A percentile compares a stretch with the other conserved stretches of the same genome.
Conservation (phyloP, 2,888 invertebrate species). For the Netelia melanura region DNA sequence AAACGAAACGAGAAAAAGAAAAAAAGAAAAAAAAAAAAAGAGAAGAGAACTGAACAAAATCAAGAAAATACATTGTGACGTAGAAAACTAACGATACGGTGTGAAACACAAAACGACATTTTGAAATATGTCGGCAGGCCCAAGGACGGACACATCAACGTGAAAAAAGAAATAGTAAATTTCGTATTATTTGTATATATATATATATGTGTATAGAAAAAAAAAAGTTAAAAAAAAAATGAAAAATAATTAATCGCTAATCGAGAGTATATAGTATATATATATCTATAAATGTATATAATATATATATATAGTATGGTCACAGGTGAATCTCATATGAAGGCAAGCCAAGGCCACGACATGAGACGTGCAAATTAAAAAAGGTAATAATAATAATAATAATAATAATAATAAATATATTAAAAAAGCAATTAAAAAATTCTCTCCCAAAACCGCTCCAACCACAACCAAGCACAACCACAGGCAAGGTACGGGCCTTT, state of each 20-base stretch:
- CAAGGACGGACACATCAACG: constrained; percentile 78
- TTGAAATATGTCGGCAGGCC: constrained; percentile 70
- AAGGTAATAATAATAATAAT: constrained; percentile 80
- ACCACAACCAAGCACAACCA: constrained; percentile 85
- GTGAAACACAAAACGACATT: constrained; percentile 31
- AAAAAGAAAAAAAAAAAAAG: constrained; percentile 56
- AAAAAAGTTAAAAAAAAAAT: constrained; percentile 64
- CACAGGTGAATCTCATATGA: constrained; percentile 84
- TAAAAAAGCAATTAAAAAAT: constrained; percentile 84
- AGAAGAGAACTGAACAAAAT: no score
- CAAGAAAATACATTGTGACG: neutral
- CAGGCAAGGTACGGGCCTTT: constrained; percentile 84
- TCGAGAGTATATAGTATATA: constrained; percentile 75
- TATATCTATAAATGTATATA: constrained; percentile 72
- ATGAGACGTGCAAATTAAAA: constrained; percentile 85
- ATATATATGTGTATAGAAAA: constrained; percentile 66
- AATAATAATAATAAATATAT: constrained; percentile 51
- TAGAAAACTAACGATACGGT: constrained; percentile 53
- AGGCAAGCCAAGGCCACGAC: constrained; percentile 85
- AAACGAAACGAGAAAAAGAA: neutral
- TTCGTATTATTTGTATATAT: neutral
- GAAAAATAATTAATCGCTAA: constrained; percentile 72
- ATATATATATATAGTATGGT: constrained; percentile 76
- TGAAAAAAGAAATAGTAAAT: constrained; percentile 72
- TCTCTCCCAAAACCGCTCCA: constrained; percentile 84